Conservation (phyloP, 2,797 vertebrate species). For the Euthynnus affinis region DNA sequence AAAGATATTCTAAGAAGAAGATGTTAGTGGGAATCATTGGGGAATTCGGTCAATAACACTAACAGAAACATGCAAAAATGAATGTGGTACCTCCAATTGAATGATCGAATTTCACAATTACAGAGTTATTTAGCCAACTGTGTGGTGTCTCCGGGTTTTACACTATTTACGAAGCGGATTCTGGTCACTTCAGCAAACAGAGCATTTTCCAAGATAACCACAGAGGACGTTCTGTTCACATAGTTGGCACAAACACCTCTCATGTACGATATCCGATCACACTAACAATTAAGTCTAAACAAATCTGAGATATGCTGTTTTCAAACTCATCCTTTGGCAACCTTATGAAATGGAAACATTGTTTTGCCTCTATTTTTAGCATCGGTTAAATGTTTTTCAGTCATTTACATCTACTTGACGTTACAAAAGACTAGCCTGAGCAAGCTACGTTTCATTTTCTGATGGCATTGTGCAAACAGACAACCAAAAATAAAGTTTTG, state of each 20-base stretch:
- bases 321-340: conserved; percentile 5
- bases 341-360: neutral
- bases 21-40: neutral
- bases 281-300: conserved; percentile 11
- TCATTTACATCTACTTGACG: neutral
- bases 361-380: conserved; percentile 23
- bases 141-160: conserved; percentile 26
- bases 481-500: neutral
- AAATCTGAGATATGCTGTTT: conserved; percentile 11
- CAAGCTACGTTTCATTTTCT: neutral
- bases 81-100: neutral
- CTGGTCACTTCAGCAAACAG: conserved; percentile 24
- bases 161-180: conserved; percentile 6
- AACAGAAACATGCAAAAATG: neutral
- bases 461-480: neutral
- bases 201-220: conserved; percentile 23
- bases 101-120: conserved; percentile 8
- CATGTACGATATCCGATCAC: neutral
- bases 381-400: conserved; percentile 16
- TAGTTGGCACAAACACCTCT: conserved; percentile 29
- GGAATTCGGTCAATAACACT: neutral
- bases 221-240: conserved; percentile 20
- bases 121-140: neutral
- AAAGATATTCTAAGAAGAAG: conserved; percentile 24
- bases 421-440: neutral